These are phyloP conservation scores for Pyrrhosoma nymphula DNA, from an alignment of 2,888 invertebrate genomes.

Conservation along the genomic window DNA sequence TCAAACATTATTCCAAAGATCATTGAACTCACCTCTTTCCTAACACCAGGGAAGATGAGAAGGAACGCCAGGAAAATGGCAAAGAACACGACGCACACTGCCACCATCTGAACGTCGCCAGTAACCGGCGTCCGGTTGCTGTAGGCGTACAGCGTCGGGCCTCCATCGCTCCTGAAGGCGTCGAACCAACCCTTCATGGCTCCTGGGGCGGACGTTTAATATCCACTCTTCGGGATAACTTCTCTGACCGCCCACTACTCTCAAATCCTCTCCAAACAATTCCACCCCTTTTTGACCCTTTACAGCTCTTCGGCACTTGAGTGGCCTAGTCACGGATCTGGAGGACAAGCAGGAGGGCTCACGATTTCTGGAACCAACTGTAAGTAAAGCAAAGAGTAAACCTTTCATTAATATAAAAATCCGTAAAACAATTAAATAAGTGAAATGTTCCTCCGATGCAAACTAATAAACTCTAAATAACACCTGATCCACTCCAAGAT, in stretches of 20 bases:
- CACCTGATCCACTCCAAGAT: no score
- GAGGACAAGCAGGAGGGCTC: background rate
- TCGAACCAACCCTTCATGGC: constrained; percentile 98
- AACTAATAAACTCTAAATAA: no score
- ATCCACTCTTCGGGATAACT: constrained; percentile 27
- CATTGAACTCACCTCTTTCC: constrained; percentile 88
- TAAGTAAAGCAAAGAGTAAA: background rate
- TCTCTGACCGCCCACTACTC: background rate
- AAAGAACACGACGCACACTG: constrained; percentile 91
- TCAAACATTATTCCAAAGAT: no score
- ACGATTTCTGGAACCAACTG: constrained; percentile 19
- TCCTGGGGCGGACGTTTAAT: constrained; percentile 30
- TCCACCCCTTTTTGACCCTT: background rate
- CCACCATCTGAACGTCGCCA: constrained; percentile 93
- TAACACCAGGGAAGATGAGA: constrained; percentile 96
- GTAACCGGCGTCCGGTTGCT: constrained; percentile 97
- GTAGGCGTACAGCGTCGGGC: constrained; percentile 96
- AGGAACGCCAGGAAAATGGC: constrained; percentile 96
- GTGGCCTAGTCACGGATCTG: background rate
- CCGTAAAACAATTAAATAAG: no score
- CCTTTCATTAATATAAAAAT: background rate
- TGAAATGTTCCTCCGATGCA: no score
- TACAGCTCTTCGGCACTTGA: background rate
- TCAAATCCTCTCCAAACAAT: background rate
- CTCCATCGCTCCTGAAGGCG: constrained; percentile 97